Conservation (phyloP, 92 coral and sea anemone genomes). For the Umimayanthus chanpuru region DNA sequence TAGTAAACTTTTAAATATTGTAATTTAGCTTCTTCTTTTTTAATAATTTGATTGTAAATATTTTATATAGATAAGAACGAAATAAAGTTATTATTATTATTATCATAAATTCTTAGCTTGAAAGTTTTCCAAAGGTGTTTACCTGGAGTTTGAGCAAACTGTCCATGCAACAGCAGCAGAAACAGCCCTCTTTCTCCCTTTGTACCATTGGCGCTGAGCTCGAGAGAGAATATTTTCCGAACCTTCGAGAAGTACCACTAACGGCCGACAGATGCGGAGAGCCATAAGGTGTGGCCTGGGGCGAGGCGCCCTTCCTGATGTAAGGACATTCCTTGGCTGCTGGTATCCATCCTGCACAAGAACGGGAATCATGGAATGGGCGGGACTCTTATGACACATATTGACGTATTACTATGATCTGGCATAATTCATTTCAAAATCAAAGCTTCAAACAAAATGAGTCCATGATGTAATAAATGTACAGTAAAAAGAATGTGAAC, state of each 20-base stretch:
- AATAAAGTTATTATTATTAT: no score
- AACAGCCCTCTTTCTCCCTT: constrained; percentile 41
- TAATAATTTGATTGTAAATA: no score
- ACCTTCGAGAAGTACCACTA: not conserved
- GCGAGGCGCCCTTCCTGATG: constrained; percentile 24
- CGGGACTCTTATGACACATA: no score
- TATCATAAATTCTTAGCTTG: no score
- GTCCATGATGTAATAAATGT: no score
- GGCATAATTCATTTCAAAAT: no score
- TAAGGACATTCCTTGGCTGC: constrained; percentile 50
- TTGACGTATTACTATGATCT: no score
- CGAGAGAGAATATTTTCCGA: constrained; percentile 8
- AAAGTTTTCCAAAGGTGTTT: not conserved
- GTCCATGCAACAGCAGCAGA: constrained; percentile 87
- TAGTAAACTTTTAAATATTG: no score
- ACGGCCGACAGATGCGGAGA: constrained; percentile 12
- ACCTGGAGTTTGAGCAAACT: constrained; percentile 91
- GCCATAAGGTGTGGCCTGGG: constrained; percentile 28
- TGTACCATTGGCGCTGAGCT: constrained; percentile 3
- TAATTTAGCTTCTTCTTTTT: no score
- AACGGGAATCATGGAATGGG: not conserved
- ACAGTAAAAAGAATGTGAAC: no score
- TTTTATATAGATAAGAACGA: no score
- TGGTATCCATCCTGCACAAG: constrained; percentile 39
- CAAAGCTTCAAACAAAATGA: no score